These are phyloP conservation scores for Bos javanicus DNA, from an alignment of 2,113 vertebrate genomes.

Conservation along the genomic window DNA sequence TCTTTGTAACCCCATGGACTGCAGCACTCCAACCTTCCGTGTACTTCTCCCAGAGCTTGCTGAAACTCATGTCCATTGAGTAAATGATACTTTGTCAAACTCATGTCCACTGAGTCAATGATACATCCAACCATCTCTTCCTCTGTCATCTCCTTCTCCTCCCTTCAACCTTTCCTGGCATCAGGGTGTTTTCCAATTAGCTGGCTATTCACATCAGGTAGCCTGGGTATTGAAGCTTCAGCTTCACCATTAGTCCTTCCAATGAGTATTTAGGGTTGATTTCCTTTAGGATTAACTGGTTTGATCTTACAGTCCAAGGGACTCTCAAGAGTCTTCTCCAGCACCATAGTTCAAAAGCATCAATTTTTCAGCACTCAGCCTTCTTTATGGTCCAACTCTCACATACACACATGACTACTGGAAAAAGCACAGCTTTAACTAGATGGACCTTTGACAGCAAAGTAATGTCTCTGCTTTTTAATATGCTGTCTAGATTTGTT, in stretches of 20 bases:
- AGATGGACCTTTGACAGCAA: background rate
- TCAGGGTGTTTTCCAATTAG: background rate
- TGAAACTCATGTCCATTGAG: background rate
- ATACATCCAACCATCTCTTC: background rate
- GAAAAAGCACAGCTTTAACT: background rate
- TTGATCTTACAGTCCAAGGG: background rate
- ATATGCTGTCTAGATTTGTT: background rate
- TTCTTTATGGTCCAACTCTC: background rate
- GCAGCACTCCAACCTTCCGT: fast-evolving
- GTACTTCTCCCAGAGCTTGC: background rate
- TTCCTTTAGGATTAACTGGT: background rate
- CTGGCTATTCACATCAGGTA: background rate
- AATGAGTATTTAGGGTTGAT: background rate
- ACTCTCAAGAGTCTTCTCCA: background rate
- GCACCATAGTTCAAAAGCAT: background rate
- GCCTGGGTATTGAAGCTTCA: background rate
- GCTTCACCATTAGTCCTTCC: background rate
- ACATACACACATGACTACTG: background rate
- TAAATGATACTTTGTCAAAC: background rate
- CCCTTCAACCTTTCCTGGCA: background rate
- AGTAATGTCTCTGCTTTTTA: background rate
- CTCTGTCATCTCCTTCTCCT: background rate
- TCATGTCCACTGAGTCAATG: background rate
- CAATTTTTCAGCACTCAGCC: background rate
- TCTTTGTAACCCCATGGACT: background rate